A percentile compares a stretch with the other conserved stretches of the same genome.
Conservation (phyloP, 2,797 vertebrate genomes). For the Nyctibius grandis region DNA sequence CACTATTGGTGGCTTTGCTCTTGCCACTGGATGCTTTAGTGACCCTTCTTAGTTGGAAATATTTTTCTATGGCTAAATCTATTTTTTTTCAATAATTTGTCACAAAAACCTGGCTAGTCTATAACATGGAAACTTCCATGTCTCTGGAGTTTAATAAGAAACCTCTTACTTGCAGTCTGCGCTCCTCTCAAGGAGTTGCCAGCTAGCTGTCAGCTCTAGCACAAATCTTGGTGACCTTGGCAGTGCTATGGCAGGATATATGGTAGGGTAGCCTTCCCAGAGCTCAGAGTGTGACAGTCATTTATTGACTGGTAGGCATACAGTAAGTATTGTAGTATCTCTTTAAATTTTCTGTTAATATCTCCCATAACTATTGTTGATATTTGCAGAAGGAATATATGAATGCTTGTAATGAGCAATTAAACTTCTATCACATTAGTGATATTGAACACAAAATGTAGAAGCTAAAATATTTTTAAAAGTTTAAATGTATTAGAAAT, state of each 20-base stretch:
- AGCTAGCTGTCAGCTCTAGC: background rate
- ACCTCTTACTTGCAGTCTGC: accelerated
- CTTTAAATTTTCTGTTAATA: background rate
- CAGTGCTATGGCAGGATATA: background rate
- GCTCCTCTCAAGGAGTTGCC: background rate
- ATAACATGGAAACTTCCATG: background rate
- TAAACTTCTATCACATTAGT: background rate
- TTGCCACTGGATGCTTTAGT: background rate
- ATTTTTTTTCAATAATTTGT: background rate
- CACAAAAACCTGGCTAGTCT: background rate
- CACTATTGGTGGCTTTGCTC: background rate
- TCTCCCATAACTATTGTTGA: background rate
- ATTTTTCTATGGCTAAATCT: background rate
- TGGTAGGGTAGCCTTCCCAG: background rate
- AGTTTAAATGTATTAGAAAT: background rate
- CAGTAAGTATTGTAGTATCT: background rate
- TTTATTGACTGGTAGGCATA: background rate
- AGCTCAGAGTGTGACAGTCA: background rate
- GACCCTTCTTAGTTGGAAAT: background rate
- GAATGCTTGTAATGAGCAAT: background rate
- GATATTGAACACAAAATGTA: background rate
- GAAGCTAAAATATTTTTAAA: background rate
- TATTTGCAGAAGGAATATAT: background rate
- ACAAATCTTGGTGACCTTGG: background rate
- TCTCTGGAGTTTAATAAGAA: background rate